A percentile compares a stretch with the other conserved stretches of the same genome.
These are phyloP conservation scores for Amphiduros pacificus DNA, from an alignment of 2,888 invertebrate species.

Conservation along the genomic window DNA sequence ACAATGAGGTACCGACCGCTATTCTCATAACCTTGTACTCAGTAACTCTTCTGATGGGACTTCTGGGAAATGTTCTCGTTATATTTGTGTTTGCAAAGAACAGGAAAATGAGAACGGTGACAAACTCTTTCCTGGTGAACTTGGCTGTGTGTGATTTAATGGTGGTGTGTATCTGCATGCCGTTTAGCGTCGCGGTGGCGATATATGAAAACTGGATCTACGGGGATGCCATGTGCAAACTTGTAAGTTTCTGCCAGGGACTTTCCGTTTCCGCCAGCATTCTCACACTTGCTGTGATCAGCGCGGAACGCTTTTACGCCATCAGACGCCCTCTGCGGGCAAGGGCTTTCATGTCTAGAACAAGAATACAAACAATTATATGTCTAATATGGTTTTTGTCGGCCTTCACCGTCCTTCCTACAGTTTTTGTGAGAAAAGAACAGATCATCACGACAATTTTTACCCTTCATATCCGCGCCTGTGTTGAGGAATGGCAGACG, in stretches of 20 bases:
- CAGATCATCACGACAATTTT: slow-evolving; percentile 11
- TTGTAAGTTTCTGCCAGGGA: slow-evolving; percentile 30
- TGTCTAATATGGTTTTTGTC: slow-evolving; percentile 19
- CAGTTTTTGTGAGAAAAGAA: slow-evolving; percentile 21
- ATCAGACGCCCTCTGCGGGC: slow-evolving; percentile 24
- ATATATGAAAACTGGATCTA: slow-evolving; percentile 31
- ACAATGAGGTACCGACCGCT: slow-evolving; percentile 10
- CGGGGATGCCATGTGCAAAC: slow-evolving; percentile 28
- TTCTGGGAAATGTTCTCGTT: slow-evolving; percentile 26
- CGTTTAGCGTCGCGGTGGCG: slow-evolving; percentile 27
- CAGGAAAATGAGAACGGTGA: slow-evolving; percentile 28
- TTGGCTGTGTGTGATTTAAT: slow-evolving; percentile 31
- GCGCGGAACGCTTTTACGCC: slow-evolving; percentile 26
- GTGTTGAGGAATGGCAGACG: slow-evolving; percentile 20
- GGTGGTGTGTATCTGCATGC: slow-evolving; percentile 29
- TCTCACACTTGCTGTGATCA: slow-evolving; percentile 26
- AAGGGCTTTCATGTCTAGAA: slow-evolving; percentile 23
- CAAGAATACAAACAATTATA: slow-evolving; percentile 18
- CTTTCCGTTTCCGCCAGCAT: slow-evolving; percentile 26
- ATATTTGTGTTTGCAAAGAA: slow-evolving; percentile 22
- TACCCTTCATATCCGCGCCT: slow-evolving; percentile 12
- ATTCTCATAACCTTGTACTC: slow-evolving; percentile 20
- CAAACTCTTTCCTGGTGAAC: slow-evolving; percentile 31
- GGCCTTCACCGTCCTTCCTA: slow-evolving; percentile 17
- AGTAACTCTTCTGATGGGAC: slow-evolving; percentile 19